phyloP scores from a whole-genome alignment of 2,888 invertebrate genomes.

The Tigriopus californicus region DNA sequence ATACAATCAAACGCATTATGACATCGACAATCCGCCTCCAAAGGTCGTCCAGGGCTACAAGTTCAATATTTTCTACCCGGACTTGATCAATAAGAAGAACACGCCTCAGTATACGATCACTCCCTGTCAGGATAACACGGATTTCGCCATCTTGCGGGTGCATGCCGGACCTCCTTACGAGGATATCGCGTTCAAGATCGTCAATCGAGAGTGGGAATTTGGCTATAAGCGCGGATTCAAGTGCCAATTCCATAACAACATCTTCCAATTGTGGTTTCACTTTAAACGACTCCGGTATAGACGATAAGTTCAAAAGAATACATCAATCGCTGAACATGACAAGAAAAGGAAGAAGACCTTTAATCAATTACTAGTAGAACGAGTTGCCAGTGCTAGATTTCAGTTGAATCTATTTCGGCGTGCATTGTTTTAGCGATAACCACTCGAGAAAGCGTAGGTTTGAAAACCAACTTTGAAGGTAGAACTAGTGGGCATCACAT shows the following conservation, averaged over 20 bases:
- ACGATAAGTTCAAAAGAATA: slow-evolving; percentile 25
- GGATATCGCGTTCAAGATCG: slow-evolving; percentile 96
- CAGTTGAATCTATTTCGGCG: too few species aligned
- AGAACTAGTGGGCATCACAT: too few species aligned
- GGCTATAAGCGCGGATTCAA: slow-evolving; percentile 94
- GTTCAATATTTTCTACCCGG: slow-evolving; percentile 99
- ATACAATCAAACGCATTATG: slow-evolving; percentile 99
- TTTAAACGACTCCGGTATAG: slow-evolving; percentile 95
- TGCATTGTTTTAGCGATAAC: too few species aligned
- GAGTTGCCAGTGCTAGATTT: too few species aligned
- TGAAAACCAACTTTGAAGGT: too few species aligned
- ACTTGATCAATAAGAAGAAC: slow-evolving; percentile 76
- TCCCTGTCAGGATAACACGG: slow-evolving; percentile 26
- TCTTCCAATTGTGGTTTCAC: slow-evolving; percentile 98
- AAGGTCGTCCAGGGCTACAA: slow-evolving; percentile 99
- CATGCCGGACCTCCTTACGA: slow-evolving; percentile 99
- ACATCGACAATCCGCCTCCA: slow-evolving; percentile 99
- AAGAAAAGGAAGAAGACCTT: too few species aligned
- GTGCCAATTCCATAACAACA: slow-evolving; percentile 98
- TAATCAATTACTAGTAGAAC: too few species aligned
- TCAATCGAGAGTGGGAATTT: slow-evolving; percentile 98
- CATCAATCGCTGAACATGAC: too few species aligned
- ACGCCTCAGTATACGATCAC: slow-evolving; percentile 80
- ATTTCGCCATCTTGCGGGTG: slow-evolving; percentile 85
- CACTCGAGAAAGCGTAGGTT: too few species aligned